A percentile compares a stretch with the other conserved stretches of the same genome.
phyloP scores from a whole-genome alignment of 2,113 vertebrate species.

The Cygnus atratus region DNA sequence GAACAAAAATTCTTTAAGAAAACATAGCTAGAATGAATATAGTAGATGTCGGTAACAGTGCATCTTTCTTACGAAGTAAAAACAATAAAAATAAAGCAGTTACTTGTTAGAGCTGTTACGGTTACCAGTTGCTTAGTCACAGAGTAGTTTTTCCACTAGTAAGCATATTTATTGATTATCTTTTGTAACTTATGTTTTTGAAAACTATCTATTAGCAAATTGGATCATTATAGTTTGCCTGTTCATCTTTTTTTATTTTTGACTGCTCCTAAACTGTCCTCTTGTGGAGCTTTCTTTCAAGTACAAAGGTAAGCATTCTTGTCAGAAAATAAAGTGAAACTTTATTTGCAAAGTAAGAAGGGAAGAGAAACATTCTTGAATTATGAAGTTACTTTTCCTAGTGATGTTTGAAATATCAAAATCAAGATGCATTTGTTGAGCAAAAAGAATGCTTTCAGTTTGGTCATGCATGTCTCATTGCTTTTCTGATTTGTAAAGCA shows the following conservation, averaged over 20 bases:
- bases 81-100: background rate
- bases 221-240: background rate
- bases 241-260: constrained; percentile 2
- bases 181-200: background rate
- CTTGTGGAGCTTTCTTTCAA: background rate
- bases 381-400: background rate
- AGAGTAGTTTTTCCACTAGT: background rate
- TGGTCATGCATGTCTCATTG: background rate
- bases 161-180: background rate
- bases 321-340: background rate
- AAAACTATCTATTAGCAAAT: background rate
- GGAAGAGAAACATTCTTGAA: background rate
- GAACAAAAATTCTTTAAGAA: background rate
- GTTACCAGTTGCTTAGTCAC: background rate
- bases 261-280: background rate
- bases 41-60: background rate
- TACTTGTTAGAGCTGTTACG: background rate
- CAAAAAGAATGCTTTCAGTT: background rate
- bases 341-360: background rate
- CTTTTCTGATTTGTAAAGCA: background rate
- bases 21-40: background rate
- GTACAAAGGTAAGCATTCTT: background rate
- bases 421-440: background rate
- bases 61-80: background rate
- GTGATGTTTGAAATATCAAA: background rate